Evolutionary conservation across 1,140 invertebrate genomes (phyloP).

Genomic region (Kradibia gibbosae): DNA sequence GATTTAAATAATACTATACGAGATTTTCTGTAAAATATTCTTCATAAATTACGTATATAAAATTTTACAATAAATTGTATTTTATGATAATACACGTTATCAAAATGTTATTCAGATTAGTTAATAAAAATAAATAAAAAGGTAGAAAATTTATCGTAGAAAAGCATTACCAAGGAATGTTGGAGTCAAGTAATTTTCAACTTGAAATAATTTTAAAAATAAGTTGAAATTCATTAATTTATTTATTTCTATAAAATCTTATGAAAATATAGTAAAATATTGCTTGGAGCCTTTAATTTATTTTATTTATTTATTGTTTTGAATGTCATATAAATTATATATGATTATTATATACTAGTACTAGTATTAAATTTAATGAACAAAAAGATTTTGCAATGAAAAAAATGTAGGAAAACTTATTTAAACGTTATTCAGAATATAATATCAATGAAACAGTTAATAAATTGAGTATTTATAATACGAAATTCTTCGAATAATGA

Average conservation of each 20-base stretch:
- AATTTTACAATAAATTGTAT: neutral
- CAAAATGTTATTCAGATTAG: neutral
- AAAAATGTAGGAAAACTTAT: neutral
- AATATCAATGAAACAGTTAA: slow-evolving; percentile 30
- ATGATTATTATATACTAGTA: too few species aligned
- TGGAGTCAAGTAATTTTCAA: neutral
- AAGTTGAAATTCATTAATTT: neutral
- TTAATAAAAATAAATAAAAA: neutral
- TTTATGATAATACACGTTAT: slow-evolving; percentile 18
- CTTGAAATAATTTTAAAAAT: neutral
- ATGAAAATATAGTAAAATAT: too few species aligned
- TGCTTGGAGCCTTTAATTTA: too few species aligned
- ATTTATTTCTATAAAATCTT: neutral
- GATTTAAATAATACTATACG: neutral
- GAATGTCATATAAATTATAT: too few species aligned
- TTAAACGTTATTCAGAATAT: neutral
- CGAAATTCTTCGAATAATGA: neutral
- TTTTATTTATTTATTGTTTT: too few species aligned
- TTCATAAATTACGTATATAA: slow-evolving; percentile 26
- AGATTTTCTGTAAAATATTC: slow-evolving; percentile 26
- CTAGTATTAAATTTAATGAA: too few species aligned
- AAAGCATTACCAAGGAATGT: neutral
- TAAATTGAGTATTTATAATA: neutral
- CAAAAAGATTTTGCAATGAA: too few species aligned
- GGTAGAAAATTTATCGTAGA: neutral